Base-by-base conservation (phyloP, 2,113 vertebrate species). In the Bufo gargarizans region DNA sequence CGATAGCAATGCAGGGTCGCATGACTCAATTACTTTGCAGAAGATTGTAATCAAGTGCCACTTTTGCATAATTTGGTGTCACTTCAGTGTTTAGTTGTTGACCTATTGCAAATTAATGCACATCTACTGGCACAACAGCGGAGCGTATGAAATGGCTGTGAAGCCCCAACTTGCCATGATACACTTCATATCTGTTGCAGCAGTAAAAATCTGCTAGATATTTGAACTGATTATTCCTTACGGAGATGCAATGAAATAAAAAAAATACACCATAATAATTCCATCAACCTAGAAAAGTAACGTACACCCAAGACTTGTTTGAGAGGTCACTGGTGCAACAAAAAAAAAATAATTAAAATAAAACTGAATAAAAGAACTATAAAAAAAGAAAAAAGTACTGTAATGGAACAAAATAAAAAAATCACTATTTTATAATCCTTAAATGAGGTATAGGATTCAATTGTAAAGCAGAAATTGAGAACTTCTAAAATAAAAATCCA, bases 181-280 rank as follows among this genome's bases (percentile, higher is more conserved):
- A 33, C 33, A 14, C 19, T 45, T 19, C 17, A 17, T 13, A 9
- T 81, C 16, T 16, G 33, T 58, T 17, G 14, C 14, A 61, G 7
- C 16, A 47, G 43, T 45, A 63, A 33, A 45, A 81, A 47, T 47
- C 79, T 45, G 69, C 69, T 4, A 6, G 69, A 72, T 43, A 14
- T 71, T 19, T 7, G n/a, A 55, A 77, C n/a, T 19, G 12, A 55
- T 59, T 33, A 59, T 59, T 14, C 53, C 43, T 67, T n/a, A 7
- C 49, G 6, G 19, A 83, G 81, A 83, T 33, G 63, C 61, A 69
- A 47, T 83, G 45, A 12, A 82, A 82, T 63, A 65, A 65, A 82
- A 67, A 67, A 50, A 50, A 67, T 1, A 83, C 3, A 82, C 61
- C 5, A 65, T 5, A 82, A n/a, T n/a, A 3, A 3, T 43, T 47